Evolutionary conservation across 2,888 invertebrate genomes (phyloP), one percentile per base, ranked within the genome.

Genomic region (Drosophila trichaetosa): DNA sequence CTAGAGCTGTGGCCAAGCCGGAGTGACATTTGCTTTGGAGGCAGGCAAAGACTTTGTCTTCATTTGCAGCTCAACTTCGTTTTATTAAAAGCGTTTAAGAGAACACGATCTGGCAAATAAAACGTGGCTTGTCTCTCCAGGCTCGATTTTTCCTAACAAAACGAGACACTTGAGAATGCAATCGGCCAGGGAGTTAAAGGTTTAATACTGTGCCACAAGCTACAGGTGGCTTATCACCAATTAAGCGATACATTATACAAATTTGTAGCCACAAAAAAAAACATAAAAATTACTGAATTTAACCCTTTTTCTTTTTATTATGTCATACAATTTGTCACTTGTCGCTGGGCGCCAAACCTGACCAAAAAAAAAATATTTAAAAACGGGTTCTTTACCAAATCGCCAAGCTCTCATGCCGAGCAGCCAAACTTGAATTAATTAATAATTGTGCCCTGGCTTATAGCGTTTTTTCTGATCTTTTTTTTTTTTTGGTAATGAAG

Each of bases 161-260:
- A 64, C 67, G 64, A 76, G 72, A 68, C 76, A 62, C 67, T 72
- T 65, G 56, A 56, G 61, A 73, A 83, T 83, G 75, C 81, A 81
- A 75, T 75, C 79, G 69, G 70, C 51, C 57, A 11, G 18, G 24
- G 46, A 34, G 49, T 33, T 1, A 33, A 24, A 29, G 40, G 60
- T 53, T 46, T 49, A 62, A 42, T 42, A 58, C 36, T 62, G 48
- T 63, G 73, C 70, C 65, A 74, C 82, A 65, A 84, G 80, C 90
- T 90, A 87, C 90, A 91, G 92, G 92, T 91, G 91, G 91, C 91
- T 92, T 92, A 92, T 92, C 91, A 90, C 91, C 92, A 92, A 92
- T 92, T 92, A 92, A 92, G 90, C 90, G 79, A 87, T 88, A 92
- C 92, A 92, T 90, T 86, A 88, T 82, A 84, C 82, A 91, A 91